These are phyloP conservation scores for Nycticryphes semicollaris DNA, from an alignment of 2,113 vertebrate genomes.

Conservation along the genomic window DNA sequence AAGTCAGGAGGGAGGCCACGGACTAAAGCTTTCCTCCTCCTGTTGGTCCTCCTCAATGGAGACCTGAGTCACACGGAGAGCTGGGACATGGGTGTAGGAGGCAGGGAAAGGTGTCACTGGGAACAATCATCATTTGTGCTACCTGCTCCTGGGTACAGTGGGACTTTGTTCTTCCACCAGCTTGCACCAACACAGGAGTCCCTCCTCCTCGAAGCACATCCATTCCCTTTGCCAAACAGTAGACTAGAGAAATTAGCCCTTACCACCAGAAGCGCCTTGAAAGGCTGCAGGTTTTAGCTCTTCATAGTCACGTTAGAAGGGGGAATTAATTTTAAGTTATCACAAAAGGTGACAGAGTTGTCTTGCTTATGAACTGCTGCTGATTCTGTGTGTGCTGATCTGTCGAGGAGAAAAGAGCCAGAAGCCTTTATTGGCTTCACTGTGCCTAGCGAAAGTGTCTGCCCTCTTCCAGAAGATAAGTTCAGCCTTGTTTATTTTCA, in stretches of 20 bases:
- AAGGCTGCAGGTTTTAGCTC: background rate
- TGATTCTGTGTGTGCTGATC: slow-evolving; percentile 20
- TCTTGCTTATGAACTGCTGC: slow-evolving; percentile 13
- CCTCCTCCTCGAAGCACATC: background rate
- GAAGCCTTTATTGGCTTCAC: slow-evolving; percentile 33
- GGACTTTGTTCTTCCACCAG: background rate
- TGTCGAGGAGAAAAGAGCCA: slow-evolving; percentile 54
- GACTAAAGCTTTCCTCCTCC: background rate
- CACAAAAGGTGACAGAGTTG: background rate
- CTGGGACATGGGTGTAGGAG: background rate
- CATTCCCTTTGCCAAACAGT: background rate
- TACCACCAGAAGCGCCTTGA: background rate
- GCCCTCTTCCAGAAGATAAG: slow-evolving; percentile 46
- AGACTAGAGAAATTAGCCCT: background rate
- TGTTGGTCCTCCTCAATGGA: rapidly evolving
- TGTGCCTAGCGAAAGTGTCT: slow-evolving; percentile 11
- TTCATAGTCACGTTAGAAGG: background rate
- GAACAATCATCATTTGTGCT: background rate
- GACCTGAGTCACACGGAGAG: background rate
- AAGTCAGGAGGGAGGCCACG: background rate
- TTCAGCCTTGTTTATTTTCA: slow-evolving; percentile 70
- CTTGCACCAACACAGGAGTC: background rate
- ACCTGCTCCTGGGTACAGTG: background rate
- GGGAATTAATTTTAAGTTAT: slow-evolving; percentile 16
- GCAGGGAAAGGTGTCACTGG: slow-evolving; percentile 1